Conservation (phyloP, 2,888 invertebrate genomes). For the Drosophila colorata region DNA sequence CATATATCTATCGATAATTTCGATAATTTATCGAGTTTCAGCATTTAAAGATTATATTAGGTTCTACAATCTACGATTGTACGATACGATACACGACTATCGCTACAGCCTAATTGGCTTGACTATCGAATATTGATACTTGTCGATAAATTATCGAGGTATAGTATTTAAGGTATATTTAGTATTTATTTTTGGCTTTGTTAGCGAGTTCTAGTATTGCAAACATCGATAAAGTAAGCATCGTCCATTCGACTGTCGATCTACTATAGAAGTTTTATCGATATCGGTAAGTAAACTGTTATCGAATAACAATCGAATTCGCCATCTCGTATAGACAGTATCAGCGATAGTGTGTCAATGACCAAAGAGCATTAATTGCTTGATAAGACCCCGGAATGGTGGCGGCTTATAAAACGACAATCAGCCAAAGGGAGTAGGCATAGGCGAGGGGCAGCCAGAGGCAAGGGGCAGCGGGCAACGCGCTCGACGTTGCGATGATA, state of each 20-base stretch:
- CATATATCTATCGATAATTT: no score
- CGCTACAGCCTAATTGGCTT: not conserved
- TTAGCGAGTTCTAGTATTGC: not conserved
- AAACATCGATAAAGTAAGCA: not conserved
- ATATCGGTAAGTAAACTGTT: not conserved
- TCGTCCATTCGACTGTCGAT: not conserved
- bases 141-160: not conserved
- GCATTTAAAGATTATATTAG: no score
- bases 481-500: constrained; percentile 15
- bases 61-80: no score
- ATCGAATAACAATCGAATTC: not conserved
- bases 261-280: not conserved
- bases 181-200: not conserved
- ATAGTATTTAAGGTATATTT: no score
- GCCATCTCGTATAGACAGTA: constrained; percentile 3
- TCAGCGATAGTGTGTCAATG: constrained; percentile 61
- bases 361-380: constrained; percentile 57
- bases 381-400: constrained; percentile 53
- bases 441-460: not conserved
- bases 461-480: not conserved
- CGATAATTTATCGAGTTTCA: no score
- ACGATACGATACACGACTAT: no score
- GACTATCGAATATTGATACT: not conserved
- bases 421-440: no score
- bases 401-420: constrained; percentile 1